These are phyloP conservation scores for Cossypha dichroa DNA, from an alignment of 2,797 vertebrate species.

Conservation along the genomic window DNA sequence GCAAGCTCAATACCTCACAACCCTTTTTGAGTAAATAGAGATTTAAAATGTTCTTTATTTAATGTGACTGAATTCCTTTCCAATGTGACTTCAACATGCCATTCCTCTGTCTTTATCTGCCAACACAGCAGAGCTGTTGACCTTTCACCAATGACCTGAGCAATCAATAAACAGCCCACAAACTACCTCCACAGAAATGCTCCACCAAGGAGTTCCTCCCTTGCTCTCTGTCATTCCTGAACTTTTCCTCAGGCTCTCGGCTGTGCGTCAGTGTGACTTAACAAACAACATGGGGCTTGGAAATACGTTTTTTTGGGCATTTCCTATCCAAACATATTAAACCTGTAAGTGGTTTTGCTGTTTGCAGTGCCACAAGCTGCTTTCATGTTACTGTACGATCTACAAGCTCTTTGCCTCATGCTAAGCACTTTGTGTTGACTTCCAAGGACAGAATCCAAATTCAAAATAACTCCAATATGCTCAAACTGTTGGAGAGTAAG, in stretches of 20 bases:
- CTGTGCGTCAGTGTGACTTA: not conserved
- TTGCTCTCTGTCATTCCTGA: not conserved
- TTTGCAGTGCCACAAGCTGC: not conserved
- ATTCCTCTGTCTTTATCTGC: conserved; percentile 68
- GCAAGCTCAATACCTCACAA: conserved; percentile 42
- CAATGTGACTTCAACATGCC: conserved; percentile 59
- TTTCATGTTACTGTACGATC: not conserved
- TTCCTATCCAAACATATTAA: not conserved
- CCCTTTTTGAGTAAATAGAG: conserved; percentile 64
- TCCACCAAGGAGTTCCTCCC: not conserved
- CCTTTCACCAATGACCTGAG: conserved; percentile 61
- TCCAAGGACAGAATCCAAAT: not conserved
- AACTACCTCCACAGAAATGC: conserved; percentile 16
- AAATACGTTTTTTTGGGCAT: not conserved
- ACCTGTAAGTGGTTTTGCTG: not conserved
- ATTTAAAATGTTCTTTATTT: conserved; percentile 43
- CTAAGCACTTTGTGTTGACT: not conserved
- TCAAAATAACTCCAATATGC: not conserved
- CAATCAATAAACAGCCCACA: conserved; percentile 60
- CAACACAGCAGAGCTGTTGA: conserved; percentile 55
- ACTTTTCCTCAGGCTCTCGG: not conserved
- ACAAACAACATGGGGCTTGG: not conserved
- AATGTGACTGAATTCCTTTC: conserved; percentile 53
- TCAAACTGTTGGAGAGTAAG: not conserved
- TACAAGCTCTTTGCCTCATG: not conserved